Conservation (phyloP, 2,888 invertebrate genomes). For the Rhagonycha lutea region DNA sequence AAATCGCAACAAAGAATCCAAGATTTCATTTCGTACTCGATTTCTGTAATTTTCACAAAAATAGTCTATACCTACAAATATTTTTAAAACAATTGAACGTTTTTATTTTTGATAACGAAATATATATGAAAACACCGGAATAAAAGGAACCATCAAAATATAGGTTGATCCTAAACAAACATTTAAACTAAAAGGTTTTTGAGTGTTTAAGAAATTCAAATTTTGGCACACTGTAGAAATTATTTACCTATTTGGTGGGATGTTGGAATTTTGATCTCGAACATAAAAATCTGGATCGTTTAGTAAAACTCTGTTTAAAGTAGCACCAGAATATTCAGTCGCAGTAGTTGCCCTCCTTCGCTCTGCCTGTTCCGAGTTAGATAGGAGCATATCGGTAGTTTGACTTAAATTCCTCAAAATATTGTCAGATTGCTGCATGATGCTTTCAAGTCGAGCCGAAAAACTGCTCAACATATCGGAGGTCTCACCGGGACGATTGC, state of each 20-base stretch:
- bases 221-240: neutral
- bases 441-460: slow-evolving; percentile 50
- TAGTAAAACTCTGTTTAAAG: slow-evolving; percentile 29
- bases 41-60: neutral
- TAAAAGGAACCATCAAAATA: too few species aligned
- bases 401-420: slow-evolving; percentile 50
- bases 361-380: slow-evolving; percentile 13
- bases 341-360: neutral
- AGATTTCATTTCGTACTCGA: slow-evolving; percentile 2
- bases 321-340: neutral
- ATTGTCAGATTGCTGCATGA: slow-evolving; percentile 51
- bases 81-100: neutral
- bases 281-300: slow-evolving; percentile 46
- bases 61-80: neutral
- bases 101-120: too few species aligned
- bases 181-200: too few species aligned
- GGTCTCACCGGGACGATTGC: slow-evolving; percentile 46
- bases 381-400: slow-evolving; percentile 46
- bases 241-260: slow-evolving; percentile 6
- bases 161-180: too few species aligned
- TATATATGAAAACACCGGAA: neutral
- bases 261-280: slow-evolving; percentile 37
- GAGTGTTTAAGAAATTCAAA: too few species aligned
- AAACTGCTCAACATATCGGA: slow-evolving; percentile 51
- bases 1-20: slow-evolving; percentile 3